These are phyloP conservation scores for Caiman crocodilus DNA, from an alignment of 2,797 vertebrate species.

Conservation along the genomic window DNA sequence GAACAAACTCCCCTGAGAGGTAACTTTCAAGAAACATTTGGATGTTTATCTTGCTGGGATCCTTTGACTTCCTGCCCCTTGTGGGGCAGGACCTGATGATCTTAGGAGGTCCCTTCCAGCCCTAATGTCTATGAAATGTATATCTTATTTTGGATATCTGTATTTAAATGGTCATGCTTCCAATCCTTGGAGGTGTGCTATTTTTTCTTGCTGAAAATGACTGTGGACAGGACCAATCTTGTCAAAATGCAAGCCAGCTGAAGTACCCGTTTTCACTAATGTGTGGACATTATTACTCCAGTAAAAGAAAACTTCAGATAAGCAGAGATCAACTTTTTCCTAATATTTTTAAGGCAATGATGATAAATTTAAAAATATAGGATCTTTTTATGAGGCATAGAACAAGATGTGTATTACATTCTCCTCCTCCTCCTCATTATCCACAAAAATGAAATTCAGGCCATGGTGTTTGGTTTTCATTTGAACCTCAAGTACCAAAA, in stretches of 20 bases:
- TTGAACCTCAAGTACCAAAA: neutral
- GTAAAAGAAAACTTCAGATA: neutral
- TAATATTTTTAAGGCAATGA: neutral
- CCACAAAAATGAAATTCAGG: neutral
- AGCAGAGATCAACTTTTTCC: neutral
- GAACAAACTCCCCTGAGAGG: no score
- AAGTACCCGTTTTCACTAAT: neutral
- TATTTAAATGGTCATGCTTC: neutral
- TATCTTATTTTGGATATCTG: neutral
- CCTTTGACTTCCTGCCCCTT: no score
- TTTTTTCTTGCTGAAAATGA: neutral
- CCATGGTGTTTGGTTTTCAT: neutral
- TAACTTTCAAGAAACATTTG: no score
- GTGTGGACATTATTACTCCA: neutral
- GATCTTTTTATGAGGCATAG: neutral
- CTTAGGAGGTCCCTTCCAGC: no score
- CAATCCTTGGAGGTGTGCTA: neutral
- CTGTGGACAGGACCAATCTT: neutral
- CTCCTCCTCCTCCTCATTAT: neutral
- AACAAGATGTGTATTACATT: neutral
- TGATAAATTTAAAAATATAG: neutral
- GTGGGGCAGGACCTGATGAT: no score
- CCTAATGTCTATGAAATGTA: no score
- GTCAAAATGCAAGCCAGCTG: neutral
- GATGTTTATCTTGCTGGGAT: no score